These are phyloP conservation scores for Meiosimyza platycephala DNA, from an alignment of 2,888 invertebrate species.

Conservation along the genomic window DNA sequence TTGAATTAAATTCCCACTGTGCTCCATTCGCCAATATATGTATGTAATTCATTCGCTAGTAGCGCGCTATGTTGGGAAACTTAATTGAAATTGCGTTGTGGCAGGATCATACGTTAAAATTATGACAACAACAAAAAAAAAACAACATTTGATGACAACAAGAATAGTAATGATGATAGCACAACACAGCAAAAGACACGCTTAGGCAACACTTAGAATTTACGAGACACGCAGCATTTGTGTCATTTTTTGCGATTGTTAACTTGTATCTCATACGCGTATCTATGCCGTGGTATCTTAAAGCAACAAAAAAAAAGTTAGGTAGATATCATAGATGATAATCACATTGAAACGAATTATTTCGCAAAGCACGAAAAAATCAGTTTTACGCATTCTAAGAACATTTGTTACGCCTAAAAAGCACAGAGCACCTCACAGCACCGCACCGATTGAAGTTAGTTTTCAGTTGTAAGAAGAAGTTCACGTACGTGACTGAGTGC, in stretches of 20 bases:
- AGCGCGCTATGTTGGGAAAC: not conserved
- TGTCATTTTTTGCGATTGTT: too few relatives aligned
- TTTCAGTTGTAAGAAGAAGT: not conserved
- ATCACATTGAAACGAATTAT: constrained; percentile 1
- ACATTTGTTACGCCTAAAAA: not conserved
- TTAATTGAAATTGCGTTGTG: constrained; percentile 4
- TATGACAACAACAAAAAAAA: not conserved
- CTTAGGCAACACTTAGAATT: constrained; percentile 23
- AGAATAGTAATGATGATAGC: constrained; percentile 5
- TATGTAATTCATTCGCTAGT: not conserved
- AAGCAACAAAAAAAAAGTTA: not conserved
- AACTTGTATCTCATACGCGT: constrained; percentile 7
- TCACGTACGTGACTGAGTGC: constrained; percentile 6
- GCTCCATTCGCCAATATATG: too few relatives aligned
- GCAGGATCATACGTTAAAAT: not conserved
- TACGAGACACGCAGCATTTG: constrained; percentile 15
- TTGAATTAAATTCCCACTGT: too few relatives aligned
- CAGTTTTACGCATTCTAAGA: not conserved
- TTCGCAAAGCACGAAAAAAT: not conserved
- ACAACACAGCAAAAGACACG: constrained; percentile 8
- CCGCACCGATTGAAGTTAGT: not conserved
- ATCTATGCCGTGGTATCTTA: not conserved
- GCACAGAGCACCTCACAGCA: not conserved
- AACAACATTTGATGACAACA: constrained; percentile 8
- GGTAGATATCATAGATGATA: not conserved